Evolutionary conservation across 2,113 vertebrate genomes (phyloP), one percentile per base, ranked within the genome.

Genomic region (Poecile atricapillus): DNA sequence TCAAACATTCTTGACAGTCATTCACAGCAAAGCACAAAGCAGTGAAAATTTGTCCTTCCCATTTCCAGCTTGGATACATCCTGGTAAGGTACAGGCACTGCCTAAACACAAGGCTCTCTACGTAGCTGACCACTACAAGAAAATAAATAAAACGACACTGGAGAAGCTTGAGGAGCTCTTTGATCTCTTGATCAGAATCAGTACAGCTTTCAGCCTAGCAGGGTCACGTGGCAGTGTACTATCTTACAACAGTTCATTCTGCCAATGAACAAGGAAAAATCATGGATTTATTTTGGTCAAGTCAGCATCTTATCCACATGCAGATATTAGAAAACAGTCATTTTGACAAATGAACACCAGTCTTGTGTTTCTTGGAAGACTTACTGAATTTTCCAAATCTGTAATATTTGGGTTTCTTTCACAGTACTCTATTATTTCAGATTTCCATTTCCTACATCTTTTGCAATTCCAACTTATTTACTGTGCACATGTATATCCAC

Each of bases 311-410:
- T 56, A 89, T 41, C 67, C 74, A 80, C 80, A 87, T 50, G 79
- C 83, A 70, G 47, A 3, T 83, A 64, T 21, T 25, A 64, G 76
- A 70, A 87, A 94, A 88, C 23, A 90, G 73, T 83, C 47, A 70
- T 55, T 93, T 55, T 49, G 30, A 86, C 60, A 75, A 74, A 19
- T 31, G 19, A 93, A 81, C 35, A 63, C 21, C 80, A 81, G 60
- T 83, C 75, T 56, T 33, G 19, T 52, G 53, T 89, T 90, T 93
- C 85, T 71, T 89, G 93, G 94, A 96, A 93, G 94, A 95, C 83
- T 93, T 73, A 68, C 1, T 95, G 60, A 33, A 15, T 75, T 93
- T 81, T 88, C 76, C 69, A 55, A 39, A 85, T 58, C 35, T 28
- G 30, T 79, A 35, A 59, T 4, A 7, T 35, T 74, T 7, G 0